Conservation (phyloP, 2,113 vertebrate genomes). For the Xyliphius kryptos region DNA sequence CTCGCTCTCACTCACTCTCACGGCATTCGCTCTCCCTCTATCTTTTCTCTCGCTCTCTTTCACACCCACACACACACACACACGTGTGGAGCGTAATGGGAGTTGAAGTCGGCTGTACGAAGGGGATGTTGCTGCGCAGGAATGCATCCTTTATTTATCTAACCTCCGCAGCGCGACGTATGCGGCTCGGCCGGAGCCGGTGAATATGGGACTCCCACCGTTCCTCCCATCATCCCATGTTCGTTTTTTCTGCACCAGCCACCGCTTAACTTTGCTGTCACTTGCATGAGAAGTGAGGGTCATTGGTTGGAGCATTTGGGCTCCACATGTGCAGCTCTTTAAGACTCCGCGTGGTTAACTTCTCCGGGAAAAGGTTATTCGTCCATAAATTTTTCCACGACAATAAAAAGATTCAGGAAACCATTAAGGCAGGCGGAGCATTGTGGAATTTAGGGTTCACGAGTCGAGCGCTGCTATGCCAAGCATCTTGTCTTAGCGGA, state of each 20-base stretch:
- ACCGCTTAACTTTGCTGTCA: background rate
- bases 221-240: constrained; percentile 36
- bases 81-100: constrained; percentile 14
- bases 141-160: constrained; percentile 60
- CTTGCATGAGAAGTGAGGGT: background rate
- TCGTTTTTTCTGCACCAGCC: background rate
- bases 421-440: background rate
- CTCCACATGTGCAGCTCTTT: background rate
- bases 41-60: background rate
- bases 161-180: constrained; percentile 46
- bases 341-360: background rate
- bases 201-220: constrained; percentile 41
- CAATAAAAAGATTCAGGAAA: background rate
- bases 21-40: background rate
- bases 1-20: constrained; percentile 3
- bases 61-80: background rate
- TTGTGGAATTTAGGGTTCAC: background rate
- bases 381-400: constrained; percentile 1
- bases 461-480: background rate
- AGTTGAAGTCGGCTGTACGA: constrained; percentile 27
- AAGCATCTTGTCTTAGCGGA: background rate
- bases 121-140: constrained; percentile 54
- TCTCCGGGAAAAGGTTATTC: background rate
- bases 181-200: constrained; percentile 27
- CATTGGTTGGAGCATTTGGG: background rate